Evolutionary conservation across 2,113 vertebrate genomes (phyloP).

Genomic region (Passer domesticus): DNA sequence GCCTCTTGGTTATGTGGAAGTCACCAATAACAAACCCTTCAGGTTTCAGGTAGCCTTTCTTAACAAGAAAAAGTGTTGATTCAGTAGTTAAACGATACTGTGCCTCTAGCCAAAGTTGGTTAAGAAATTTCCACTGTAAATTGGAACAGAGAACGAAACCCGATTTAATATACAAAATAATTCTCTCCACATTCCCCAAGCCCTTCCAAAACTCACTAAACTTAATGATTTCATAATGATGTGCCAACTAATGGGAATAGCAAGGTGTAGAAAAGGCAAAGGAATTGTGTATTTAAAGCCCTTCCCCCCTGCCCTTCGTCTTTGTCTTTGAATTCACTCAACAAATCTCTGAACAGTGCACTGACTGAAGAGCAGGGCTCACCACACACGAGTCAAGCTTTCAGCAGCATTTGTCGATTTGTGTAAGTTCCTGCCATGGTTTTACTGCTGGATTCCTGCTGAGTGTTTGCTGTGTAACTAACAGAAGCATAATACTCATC

Average conservation of each 20-base stretch:
- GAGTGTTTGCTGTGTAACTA: accelerated
- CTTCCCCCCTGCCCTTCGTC: background rate
- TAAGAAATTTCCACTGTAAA: background rate
- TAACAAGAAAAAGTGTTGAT: background rate
- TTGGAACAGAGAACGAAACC: background rate
- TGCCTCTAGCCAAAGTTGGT: background rate
- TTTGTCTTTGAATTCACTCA: background rate
- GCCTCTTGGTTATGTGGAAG: background rate
- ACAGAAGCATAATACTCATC: background rate
- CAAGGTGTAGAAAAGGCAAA: background rate
- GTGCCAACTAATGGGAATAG: background rate
- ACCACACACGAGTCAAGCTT: background rate
- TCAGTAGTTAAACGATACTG: background rate
- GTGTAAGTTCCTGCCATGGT: accelerated
- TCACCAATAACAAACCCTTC: background rate
- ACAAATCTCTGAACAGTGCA: background rate
- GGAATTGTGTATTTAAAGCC: background rate
- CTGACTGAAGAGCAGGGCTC: background rate
- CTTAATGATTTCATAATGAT: background rate
- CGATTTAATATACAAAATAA: background rate
- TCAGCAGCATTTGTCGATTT: background rate
- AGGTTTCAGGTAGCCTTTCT: background rate
- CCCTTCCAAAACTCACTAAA: background rate
- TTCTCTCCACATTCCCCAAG: background rate
- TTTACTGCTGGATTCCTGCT: background rate